Conservation (phyloP, 2,797 vertebrate genomes). For the Rhincodon typus region DNA sequence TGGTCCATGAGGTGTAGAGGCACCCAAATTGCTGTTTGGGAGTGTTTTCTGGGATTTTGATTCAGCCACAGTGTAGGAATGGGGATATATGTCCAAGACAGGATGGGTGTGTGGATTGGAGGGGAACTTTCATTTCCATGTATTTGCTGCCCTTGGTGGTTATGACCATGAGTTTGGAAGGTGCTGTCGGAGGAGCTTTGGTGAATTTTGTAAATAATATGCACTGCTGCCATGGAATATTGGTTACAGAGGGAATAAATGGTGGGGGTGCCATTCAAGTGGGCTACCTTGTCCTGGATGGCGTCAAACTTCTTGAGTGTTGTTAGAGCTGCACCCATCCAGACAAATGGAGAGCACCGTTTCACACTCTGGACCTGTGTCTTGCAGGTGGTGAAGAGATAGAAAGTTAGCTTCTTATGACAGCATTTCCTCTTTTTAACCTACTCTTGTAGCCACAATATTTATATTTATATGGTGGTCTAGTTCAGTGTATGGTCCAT, state of each 20-base stretch:
- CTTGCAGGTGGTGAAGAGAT: too few species aligned
- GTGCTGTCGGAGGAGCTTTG: too few species aligned
- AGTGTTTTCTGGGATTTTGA: too few species aligned
- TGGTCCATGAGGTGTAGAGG: too few species aligned
- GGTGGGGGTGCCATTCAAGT: background rate
- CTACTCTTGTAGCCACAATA: background rate
- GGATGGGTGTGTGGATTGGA: too few species aligned
- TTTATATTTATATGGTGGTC: background rate
- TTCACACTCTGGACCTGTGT: background rate
- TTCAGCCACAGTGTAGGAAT: too few species aligned
- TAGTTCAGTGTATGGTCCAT: background rate
- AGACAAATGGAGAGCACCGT: background rate
- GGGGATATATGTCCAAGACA: too few species aligned
- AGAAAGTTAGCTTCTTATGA: background rate
- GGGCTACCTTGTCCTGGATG: background rate
- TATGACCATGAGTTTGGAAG: too few species aligned
- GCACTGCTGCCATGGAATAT: background rate
- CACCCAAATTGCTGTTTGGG: too few species aligned
- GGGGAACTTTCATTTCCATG: too few species aligned
- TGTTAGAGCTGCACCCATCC: background rate
- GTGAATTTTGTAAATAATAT: background rate
- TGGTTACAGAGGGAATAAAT: background rate
- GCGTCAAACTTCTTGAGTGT: background rate
- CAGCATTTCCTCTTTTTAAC: background rate
- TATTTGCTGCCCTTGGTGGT: too few species aligned